Conservation (phyloP, 1,140 invertebrate species). For the Steinernema feltiae region DNA sequence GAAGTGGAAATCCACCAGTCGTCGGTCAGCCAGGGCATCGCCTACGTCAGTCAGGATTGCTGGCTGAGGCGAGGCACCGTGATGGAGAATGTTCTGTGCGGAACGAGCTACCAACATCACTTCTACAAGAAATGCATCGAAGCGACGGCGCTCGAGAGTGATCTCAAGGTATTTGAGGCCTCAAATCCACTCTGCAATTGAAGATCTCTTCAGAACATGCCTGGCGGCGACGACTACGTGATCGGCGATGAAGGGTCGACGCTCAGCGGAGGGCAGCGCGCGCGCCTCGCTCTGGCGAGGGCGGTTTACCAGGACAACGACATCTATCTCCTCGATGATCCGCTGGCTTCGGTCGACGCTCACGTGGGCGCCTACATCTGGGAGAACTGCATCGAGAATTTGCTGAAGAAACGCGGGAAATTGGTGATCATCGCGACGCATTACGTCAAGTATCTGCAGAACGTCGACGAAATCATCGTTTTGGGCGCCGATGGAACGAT, state of each 20-base stretch:
- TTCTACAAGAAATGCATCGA: conserved; percentile 71
- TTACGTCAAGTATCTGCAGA: conserved; percentile 70
- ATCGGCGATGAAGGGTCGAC: conserved; percentile 80
- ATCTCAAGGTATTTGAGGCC: conserved; percentile 64
- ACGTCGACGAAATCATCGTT: conserved; percentile 70
- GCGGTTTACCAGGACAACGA: conserved; percentile 78
- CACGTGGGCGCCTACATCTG: conserved; percentile 79
- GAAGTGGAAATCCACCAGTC: conserved; percentile 18
- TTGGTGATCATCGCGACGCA: conserved; percentile 75
- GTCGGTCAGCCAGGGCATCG: conserved; percentile 62
- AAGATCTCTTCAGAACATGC: conserved; percentile 59
- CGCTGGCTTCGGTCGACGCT: conserved; percentile 79
- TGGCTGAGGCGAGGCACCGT: conserved; percentile 86
- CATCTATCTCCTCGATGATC: conserved; percentile 87
- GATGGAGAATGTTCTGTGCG: conserved; percentile 86
- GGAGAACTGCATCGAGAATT: conserved; percentile 68
- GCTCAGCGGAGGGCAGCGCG: conserved; percentile 83
- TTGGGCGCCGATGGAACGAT: conserved; percentile 70
- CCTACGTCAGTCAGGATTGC: conserved; percentile 77
- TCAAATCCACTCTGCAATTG: not conserved
- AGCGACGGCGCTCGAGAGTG: conserved; percentile 75
- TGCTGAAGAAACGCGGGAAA: conserved; percentile 75
- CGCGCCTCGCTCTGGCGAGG: conserved; percentile 77
- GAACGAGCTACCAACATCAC: conserved; percentile 70
- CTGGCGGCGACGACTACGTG: conserved; percentile 68